These are phyloP conservation scores for Zalophus californianus DNA, from an alignment of 2,797 vertebrate genomes.

Conservation along the genomic window DNA sequence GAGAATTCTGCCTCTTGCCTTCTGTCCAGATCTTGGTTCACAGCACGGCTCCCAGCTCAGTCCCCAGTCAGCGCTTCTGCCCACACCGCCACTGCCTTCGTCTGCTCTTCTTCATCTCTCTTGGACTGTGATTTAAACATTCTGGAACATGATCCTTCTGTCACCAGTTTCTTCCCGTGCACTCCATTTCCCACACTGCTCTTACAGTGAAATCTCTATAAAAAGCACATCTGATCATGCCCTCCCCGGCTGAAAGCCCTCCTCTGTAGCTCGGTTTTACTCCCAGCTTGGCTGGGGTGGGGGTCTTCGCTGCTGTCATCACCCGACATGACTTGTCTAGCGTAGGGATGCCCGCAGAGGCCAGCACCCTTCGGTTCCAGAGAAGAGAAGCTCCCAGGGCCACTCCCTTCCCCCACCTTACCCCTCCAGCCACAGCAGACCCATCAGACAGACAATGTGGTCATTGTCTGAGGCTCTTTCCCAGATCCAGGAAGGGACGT, in stretches of 20 bases:
- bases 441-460: neutral
- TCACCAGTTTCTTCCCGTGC: conserved; percentile 66
- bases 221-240: conserved; percentile 72
- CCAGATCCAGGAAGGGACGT: neutral
- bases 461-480: neutral
- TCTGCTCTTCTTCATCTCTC: conserved; percentile 75
- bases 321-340: neutral
- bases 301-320: neutral
- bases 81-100: conserved; percentile 78
- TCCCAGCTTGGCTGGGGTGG: neutral
- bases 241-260: conserved; percentile 46
- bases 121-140: conserved; percentile 82
- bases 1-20: conserved; percentile 32
- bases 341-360: neutral
- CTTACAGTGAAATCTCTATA: conserved; percentile 68
- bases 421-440: neutral
- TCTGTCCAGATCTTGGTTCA: conserved; percentile 44
- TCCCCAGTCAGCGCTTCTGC: conserved; percentile 69
- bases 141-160: conserved; percentile 79
- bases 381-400: neutral
- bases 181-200: conserved; percentile 67
- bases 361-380: neutral
- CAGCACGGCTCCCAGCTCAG: conserved; percentile 60
- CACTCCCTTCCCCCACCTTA: neutral
- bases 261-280: neutral